Evolutionary conservation across 2,113 vertebrate species (phyloP).

Genomic region (Isurus oxyrinchus): DNA sequence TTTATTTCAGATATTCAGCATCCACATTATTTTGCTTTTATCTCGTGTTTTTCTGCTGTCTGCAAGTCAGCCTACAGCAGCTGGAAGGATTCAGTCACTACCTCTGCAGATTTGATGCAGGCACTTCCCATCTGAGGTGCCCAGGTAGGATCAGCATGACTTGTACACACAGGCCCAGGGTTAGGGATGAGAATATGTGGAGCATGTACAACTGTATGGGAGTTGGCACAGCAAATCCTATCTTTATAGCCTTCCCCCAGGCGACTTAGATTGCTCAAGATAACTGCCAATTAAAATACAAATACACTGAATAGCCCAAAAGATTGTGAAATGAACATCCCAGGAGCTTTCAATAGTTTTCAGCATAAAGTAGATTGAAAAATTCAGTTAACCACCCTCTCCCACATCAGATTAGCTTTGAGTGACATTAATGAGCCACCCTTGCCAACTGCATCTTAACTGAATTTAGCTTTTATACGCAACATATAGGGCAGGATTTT

Average conservation of each 20-base stretch:
- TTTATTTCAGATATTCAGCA: too few relatives aligned
- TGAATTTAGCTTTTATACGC: background rate
- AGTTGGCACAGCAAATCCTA: background rate
- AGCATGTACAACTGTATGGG: background rate
- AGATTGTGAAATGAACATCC: background rate
- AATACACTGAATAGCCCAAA: background rate
- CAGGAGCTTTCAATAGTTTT: background rate
- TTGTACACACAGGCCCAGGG: background rate
- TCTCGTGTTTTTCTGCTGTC: too few relatives aligned
- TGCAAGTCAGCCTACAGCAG: too few relatives aligned
- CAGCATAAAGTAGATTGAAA: background rate
- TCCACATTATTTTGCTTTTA: too few relatives aligned
- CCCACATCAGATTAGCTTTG: background rate
- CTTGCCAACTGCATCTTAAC: background rate
- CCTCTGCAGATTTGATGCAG: too few relatives aligned
- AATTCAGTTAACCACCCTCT: background rate
- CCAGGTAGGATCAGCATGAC: background rate
- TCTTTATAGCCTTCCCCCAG: background rate
- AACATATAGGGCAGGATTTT: background rate
- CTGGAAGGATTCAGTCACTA: too few relatives aligned
- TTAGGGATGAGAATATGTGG: background rate
- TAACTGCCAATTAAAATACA: background rate
- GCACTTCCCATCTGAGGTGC: too few relatives aligned
- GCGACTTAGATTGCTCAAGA: background rate
- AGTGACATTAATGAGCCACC: background rate